Conservation (phyloP, 2,797 vertebrate genomes). For the Ispidina lecontei region DNA sequence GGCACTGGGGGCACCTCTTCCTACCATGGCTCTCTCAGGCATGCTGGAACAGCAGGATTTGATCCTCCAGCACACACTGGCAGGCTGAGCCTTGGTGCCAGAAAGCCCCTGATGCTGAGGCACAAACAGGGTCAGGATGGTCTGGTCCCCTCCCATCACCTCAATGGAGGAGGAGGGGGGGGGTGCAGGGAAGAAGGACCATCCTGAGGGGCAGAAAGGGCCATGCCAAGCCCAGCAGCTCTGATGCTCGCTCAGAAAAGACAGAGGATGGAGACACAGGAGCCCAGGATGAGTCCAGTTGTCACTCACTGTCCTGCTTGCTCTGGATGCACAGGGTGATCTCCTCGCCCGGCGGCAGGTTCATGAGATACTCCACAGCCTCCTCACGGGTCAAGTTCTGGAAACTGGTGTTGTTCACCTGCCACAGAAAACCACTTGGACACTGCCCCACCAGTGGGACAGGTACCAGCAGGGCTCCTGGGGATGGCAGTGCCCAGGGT, state of each 20-base stretch:
- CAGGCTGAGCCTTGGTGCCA: not conserved
- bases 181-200: not conserved
- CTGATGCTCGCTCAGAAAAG: not conserved
- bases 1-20: not conserved
- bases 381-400: constrained; percentile 91
- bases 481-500: not conserved
- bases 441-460: fast-evolving
- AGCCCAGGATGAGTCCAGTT: not conserved
- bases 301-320: constrained; percentile 93
- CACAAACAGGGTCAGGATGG: not conserved
- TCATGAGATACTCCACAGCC: constrained; percentile 89
- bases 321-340: constrained; percentile 85
- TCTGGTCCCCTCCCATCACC: not conserved
- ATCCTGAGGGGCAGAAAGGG: not conserved
- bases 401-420: constrained; percentile 91
- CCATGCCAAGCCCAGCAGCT: not conserved
- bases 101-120: not conserved
- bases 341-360: constrained; percentile 80
- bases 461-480: not conserved
- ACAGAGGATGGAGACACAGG: not conserved
- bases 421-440: not conserved
- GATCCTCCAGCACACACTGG: not conserved
- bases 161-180: not conserved
- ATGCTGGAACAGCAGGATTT: not conserved
- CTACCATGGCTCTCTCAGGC: not conserved